Percentiles rank a stretch among this genome's conserved stretches.
Conservation (phyloP, 2,113 vertebrate species). For the Andinoacara biseriatus region DNA sequence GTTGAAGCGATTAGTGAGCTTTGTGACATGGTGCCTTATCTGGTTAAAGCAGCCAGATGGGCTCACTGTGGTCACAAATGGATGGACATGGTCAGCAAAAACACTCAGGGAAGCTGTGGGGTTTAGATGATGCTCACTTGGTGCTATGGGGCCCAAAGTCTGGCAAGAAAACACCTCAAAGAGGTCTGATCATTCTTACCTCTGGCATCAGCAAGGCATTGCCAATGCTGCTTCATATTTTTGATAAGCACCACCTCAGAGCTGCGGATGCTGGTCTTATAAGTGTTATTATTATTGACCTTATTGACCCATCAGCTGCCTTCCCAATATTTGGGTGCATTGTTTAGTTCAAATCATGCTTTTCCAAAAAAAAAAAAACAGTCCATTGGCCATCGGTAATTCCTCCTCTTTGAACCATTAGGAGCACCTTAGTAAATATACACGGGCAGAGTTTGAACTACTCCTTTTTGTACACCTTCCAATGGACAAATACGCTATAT, state of each 20-base stretch:
- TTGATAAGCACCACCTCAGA: not conserved
- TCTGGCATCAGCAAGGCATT: not conserved
- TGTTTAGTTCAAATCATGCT: no score
- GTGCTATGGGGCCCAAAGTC: not conserved
- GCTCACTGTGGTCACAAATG: not conserved
- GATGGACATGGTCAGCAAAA: not conserved
- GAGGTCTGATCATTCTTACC: fast-evolving
- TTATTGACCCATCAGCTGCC: not conserved
- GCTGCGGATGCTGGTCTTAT: not conserved
- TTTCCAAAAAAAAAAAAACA: no score
- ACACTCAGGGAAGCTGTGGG: not conserved
- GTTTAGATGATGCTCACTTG: not conserved
- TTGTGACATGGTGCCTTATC: no score
- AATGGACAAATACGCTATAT: not conserved
- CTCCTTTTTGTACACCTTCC: not conserved
- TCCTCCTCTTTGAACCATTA: no score
- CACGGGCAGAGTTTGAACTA: not conserved
- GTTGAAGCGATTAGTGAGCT: no score
- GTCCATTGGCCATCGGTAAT: no score
- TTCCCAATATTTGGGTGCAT: not conserved
- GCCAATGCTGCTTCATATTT: not conserved
- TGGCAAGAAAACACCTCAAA: not conserved
- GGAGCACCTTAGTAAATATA: no score
- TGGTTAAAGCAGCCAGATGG: not conserved
- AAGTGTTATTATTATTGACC: not conserved